Evolutionary conservation across 1,140 invertebrate species (phyloP), one percentile per base, ranked within the genome.

Genomic region (Pteromalus puparum): DNA sequence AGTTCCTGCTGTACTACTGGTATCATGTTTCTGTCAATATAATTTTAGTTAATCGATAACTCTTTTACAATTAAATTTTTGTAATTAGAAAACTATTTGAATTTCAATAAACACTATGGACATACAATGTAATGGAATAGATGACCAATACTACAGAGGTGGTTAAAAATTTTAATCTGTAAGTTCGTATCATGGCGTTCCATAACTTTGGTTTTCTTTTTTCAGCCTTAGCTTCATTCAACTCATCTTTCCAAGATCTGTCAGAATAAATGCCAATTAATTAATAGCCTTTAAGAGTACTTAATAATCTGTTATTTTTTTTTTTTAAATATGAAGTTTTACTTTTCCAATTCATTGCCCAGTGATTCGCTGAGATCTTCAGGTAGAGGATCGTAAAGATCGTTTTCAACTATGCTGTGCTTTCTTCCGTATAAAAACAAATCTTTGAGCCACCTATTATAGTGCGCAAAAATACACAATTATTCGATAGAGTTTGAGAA

Each of bases 341-440:
- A 48, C 38, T 13, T 53, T 77, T 77, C 75, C 5, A 77, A 77
- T 13, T 77, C n/a, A 15, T 53, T 18, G n/a, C 75, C 6, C 21
- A 77, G 46, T 1, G 75, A 12, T 77, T 77, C 75, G 24, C 75
- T 77, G 46, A 53, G 42, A 77, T 77, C 75, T 77, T 53, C 46
- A 2, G 75, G 46, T 38, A 77, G 3, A 18, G 46, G 12, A 30
- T 77, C 75, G 24, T 46, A 53, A 26, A 77, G 24, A 26, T 77
- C 75, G 12, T 53, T 15, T 28, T 6, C 42, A 2, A 10, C n/a
- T 5, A 77, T 24, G 12, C 61, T n/a, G 21, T 46, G 24, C 10
- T 28, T 46, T 24, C 26, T 26, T 53, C 75, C 42, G 24, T n/a
- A 24, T 6, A 7, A 28, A 77, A 48, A 48, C 0, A 77, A 10